Evolutionary conservation across 2,888 invertebrate species (phyloP).

Genomic region (Caenorhabditis afra): DNA sequence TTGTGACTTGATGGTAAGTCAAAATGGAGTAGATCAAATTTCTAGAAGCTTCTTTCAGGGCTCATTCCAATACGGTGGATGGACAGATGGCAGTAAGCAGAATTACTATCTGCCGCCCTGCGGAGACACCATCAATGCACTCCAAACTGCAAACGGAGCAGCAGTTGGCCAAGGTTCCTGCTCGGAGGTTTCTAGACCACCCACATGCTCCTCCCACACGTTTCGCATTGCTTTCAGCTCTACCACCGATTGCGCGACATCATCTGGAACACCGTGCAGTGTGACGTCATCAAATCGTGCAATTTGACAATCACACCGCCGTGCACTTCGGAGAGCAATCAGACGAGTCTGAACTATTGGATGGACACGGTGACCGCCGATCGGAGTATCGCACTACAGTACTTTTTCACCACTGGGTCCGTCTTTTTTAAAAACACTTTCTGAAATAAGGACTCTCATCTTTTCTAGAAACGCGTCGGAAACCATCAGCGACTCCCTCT

Average conservation of each 20-base stretch:
- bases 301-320: constrained; percentile 18
- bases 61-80: constrained; percentile 32
- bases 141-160: constrained; percentile 47
- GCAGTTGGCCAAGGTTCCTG: constrained; percentile 43
- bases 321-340: constrained; percentile 11
- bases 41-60: constrained; percentile 20
- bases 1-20: constrained; percentile 52
- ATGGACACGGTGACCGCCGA: background rate
- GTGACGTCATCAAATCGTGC: constrained; percentile 18
- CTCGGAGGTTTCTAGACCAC: constrained; percentile 8
- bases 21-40: background rate
- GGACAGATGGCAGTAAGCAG: constrained; percentile 2
- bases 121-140: constrained; percentile 28
- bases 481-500: constrained; percentile 1
- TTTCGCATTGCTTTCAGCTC: too few relatives aligned
- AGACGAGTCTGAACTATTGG: too few relatives aligned
- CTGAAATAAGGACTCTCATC: background rate
- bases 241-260: constrained; percentile 9
- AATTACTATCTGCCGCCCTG: constrained; percentile 44
- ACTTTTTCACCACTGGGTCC: constrained; percentile 35
- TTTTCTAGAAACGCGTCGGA: constrained; percentile 27
- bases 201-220: too few relatives aligned
- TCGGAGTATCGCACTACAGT: constrained; percentile 30
- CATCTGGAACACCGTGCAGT: constrained; percentile 25
- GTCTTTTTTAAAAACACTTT: background rate